These are phyloP conservation scores for Sinohyriopsis cumingii DNA, from an alignment of 2,888 invertebrate species.

Conservation along the genomic window DNA sequence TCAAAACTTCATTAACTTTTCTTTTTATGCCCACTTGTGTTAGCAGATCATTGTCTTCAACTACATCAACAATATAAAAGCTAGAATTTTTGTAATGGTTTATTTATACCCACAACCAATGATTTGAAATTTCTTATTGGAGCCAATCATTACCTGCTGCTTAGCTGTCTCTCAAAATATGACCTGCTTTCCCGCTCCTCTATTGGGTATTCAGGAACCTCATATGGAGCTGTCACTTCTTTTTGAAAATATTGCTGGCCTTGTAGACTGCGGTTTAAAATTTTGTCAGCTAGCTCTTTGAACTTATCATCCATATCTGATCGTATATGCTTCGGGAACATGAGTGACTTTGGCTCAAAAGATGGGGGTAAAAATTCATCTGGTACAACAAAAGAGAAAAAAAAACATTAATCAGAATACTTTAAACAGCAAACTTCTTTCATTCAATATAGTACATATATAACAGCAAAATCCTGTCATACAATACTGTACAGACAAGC, in stretches of 20 bases:
- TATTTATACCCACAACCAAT: too few relatives aligned
- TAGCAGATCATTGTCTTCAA: too few relatives aligned
- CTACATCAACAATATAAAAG: too few relatives aligned
- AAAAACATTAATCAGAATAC: too few relatives aligned
- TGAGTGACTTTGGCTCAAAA: constrained; percentile 50
- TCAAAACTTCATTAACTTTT: too few relatives aligned
- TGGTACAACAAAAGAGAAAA: background rate
- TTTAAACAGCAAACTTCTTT: too few relatives aligned
- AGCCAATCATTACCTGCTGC: constrained; percentile 28
- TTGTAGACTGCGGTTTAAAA: constrained; percentile 51
- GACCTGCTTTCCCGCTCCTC: constrained; percentile 75
- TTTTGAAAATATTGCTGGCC: constrained; percentile 72
- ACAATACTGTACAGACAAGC: too few relatives aligned
- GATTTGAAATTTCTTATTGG: too few relatives aligned
- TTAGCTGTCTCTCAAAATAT: constrained; percentile 61
- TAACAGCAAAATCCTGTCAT: too few relatives aligned
- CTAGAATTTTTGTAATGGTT: too few relatives aligned
- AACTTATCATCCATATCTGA: constrained; percentile 59
- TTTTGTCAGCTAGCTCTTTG: constrained; percentile 57
- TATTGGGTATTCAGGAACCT: constrained; percentile 97
- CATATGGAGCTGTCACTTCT: constrained; percentile 95
- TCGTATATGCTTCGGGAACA: constrained; percentile 55
- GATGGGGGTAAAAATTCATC: constrained; percentile 36
- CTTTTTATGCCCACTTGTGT: too few relatives aligned
- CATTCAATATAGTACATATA: too few relatives aligned